These are phyloP conservation scores for Hydrotaea diabolus DNA, from an alignment of 2,888 invertebrate genomes.

Conservation along the genomic window DNA sequence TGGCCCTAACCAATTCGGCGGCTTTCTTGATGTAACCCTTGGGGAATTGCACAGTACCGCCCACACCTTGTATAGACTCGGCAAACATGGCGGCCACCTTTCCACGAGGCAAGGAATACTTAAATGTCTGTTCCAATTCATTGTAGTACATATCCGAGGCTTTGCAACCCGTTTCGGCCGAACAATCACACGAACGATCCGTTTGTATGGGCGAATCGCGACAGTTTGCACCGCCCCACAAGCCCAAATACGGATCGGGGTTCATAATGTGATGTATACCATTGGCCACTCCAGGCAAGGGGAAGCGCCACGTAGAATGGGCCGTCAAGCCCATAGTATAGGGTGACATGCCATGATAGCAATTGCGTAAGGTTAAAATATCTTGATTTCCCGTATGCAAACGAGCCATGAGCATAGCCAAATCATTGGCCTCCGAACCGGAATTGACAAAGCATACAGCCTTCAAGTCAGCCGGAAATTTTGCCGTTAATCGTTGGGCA, in stretches of 20 bases:
- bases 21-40: conserved; percentile 92
- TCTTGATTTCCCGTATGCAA: conserved; percentile 92
- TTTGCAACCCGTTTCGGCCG: conserved; percentile 82
- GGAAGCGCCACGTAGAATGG: conserved; percentile 89
- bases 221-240: conserved; percentile 94
- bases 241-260: conserved; percentile 94
- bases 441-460: conserved; percentile 97
- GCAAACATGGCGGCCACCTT: conserved; percentile 94
- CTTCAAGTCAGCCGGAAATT: conserved; percentile 92
- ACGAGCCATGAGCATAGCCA: conserved; percentile 93
- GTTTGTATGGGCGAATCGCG: conserved; percentile 93
- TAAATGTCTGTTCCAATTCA: conserved; percentile 87
- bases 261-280: conserved; percentile 94
- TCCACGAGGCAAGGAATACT: conserved; percentile 89
- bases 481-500: conserved; percentile 89
- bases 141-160: conserved; percentile 90
- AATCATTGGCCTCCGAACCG: conserved; percentile 98
- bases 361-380: conserved; percentile 91
- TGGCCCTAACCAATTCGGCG: conserved; percentile 87
- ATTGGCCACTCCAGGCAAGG: conserved; percentile 84
- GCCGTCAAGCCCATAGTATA: conserved; percentile 92
- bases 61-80: conserved; percentile 98
- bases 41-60: conserved; percentile 96
- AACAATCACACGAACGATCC: conserved; percentile 85
- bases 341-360: conserved; percentile 96